Percentiles rank a stretch among this genome's conserved stretches.
Evolutionary conservation across 2,888 invertebrate genomes (phyloP).

Genomic region (Eledona agricola): DNA sequence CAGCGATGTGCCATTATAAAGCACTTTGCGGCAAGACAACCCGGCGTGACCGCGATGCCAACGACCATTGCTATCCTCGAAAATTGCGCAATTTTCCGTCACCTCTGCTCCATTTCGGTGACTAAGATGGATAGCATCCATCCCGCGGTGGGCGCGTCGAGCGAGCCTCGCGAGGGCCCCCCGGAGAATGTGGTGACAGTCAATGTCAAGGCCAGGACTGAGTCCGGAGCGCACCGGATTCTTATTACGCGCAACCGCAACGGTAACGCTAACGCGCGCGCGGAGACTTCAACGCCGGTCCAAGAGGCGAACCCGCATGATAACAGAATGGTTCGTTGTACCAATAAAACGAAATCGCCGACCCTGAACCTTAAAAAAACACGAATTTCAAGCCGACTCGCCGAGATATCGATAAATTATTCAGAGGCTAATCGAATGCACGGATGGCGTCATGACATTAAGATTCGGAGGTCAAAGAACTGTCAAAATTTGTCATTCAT

Average conservation of each 20-base stretch:
- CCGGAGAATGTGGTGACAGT: constrained; percentile 51
- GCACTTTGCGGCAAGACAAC: constrained; percentile 37
- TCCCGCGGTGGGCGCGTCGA: constrained; percentile 27
- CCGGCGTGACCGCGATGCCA: constrained; percentile 25
- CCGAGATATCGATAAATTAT: constrained; percentile 17
- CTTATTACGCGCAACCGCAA: constrained; percentile 28
- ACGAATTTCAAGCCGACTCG: constrained; percentile 9
- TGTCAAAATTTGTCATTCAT: constrained; percentile 23
- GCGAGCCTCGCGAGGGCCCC: constrained; percentile 53
- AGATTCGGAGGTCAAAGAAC: constrained; percentile 30
- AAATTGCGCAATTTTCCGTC: constrained; percentile 15
- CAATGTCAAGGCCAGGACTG: constrained; percentile 56
- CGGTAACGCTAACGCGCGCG: not conserved
- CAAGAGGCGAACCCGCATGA: constrained; percentile 12
- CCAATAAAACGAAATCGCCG: constrained; percentile 8
- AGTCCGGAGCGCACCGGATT: constrained; percentile 40
- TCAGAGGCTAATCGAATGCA: constrained; percentile 20
- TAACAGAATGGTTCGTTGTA: constrained; percentile 15
- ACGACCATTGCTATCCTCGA: constrained; percentile 23
- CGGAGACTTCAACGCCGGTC: constrained; percentile 18
- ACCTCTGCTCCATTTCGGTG: not conserved
- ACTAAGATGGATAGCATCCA: constrained; percentile 13
- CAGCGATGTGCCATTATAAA: constrained; percentile 40
- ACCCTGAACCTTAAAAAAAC: constrained; percentile 25
- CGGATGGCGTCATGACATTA: constrained; percentile 11